Base-by-base conservation (phyloP, 2,888 invertebrate genomes). In the Plebejus melissa region DNA sequence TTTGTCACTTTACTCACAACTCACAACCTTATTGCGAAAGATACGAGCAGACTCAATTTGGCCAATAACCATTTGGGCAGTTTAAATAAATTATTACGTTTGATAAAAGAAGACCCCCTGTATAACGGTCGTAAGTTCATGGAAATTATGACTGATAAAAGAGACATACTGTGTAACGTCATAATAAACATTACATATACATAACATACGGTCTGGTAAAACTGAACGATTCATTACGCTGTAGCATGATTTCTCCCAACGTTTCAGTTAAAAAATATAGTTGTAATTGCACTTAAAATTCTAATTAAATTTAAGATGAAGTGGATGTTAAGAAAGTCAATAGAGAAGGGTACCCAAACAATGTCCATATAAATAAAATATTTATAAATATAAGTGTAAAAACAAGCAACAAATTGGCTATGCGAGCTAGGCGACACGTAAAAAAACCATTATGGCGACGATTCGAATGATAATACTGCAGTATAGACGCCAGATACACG, bases 31-130 rank as follows among this genome's bases (percentile, higher is more conserved):
- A 72, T 54, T 72, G 72, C 72, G 1, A 13, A 72, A 72, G 16
- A 72, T 7, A 54, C 32, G 72, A 11, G 32, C 50, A 50, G 28
- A 9, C 13, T 50, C 50, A 72, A 50, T 72, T 11, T 72, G 46
- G 54, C 50, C 50, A 72, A 72, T 72, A 72, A 50, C 54, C 28
- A 54, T 71, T 65, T 46, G 28, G 54, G 28, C 28, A 13, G 41
- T 71, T 46, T 28, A 50, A 54, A 72, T 72, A 50, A 50, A 71
- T 71, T 71, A 72, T 72, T 72, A 6, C 54, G 28, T 50, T 22
- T 72, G 72, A 72, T 72, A 28, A 50, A 71, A 72, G 46, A 50
- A 72, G 72, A 72, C 72, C 72, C 72, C 72, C 72, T 54, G 71
- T 46, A 71, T 46, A 46, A 46, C 4, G 70, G n/a, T 41, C 41